Conservation (phyloP, 2,113 vertebrate species). For the Rhineura floridana region DNA sequence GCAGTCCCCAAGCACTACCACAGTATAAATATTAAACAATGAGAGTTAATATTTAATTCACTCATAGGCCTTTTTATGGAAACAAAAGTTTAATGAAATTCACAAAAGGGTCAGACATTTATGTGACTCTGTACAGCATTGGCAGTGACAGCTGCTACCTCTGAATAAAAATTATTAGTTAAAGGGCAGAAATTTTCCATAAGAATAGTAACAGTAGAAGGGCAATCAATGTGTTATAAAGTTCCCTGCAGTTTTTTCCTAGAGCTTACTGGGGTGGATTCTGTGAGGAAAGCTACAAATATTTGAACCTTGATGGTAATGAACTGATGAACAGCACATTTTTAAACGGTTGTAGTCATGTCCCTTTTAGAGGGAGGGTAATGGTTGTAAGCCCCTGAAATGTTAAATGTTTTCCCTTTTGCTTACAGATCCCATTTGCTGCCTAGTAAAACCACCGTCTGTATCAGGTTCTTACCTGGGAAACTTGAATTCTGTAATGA, state of each 20-base stretch:
- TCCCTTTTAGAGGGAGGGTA: background rate
- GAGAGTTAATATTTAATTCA: conserved; percentile 29
- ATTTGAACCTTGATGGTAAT: background rate
- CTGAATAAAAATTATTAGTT: conserved; percentile 27
- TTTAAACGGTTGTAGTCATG: background rate
- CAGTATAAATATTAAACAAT: conserved; percentile 28
- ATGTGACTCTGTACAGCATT: background rate
- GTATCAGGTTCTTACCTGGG: background rate
- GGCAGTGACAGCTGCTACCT: conserved; percentile 5
- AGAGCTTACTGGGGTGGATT: background rate
- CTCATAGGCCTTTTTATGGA: background rate
- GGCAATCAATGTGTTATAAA: background rate
- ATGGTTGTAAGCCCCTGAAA: background rate
- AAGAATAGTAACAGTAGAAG: background rate
- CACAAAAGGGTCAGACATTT: background rate
- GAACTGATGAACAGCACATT: background rate
- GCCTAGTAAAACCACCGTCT: background rate
- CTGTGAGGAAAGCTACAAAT: background rate
- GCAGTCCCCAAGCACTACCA: background rate
- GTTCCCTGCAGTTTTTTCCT: background rate
- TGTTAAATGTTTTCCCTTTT: background rate
- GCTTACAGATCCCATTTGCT: background rate
- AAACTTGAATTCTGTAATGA: background rate
- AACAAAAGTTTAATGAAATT: conserved; percentile 26
- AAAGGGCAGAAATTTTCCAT: background rate